Evolutionary conservation across 2,113 vertebrate genomes (phyloP).

Genomic region (Murina feae): DNA sequence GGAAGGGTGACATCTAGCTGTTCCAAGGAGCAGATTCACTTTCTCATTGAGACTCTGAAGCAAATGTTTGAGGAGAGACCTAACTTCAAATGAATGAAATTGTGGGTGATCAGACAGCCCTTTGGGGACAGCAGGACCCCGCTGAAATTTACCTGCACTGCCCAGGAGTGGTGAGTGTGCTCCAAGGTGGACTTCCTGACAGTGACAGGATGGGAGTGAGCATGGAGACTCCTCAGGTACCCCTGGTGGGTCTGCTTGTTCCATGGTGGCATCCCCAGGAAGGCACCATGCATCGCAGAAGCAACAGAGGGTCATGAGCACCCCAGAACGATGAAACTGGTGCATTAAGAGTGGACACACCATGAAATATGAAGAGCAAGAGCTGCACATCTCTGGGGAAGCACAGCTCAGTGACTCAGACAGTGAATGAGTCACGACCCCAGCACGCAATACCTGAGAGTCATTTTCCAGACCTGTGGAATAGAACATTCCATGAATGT

Average conservation of each 20-base stretch:
- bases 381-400: accelerated
- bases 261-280: background rate
- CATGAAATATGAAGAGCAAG: accelerated
- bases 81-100: too few relatives aligned
- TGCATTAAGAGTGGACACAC: accelerated
- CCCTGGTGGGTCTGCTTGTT: accelerated
- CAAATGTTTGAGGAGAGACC: background rate
- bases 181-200: accelerated
- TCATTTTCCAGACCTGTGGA: background rate
- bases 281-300: accelerated
- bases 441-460: too few relatives aligned
- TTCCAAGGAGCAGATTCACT: background rate
- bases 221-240: accelerated
- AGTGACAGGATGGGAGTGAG: too few relatives aligned
- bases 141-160: background rate
- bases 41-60: background rate
- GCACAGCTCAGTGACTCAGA: accelerated
- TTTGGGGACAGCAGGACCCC: background rate
- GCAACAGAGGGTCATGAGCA: accelerated
- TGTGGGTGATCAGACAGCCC: accelerated
- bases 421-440: accelerated
- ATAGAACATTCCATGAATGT: accelerated
- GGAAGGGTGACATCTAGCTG: accelerated
- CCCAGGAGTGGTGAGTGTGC: accelerated
- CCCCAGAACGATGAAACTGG: background rate